These are phyloP conservation scores for Planococcus citri DNA, from an alignment of 1,140 invertebrate species.

Conservation along the genomic window DNA sequence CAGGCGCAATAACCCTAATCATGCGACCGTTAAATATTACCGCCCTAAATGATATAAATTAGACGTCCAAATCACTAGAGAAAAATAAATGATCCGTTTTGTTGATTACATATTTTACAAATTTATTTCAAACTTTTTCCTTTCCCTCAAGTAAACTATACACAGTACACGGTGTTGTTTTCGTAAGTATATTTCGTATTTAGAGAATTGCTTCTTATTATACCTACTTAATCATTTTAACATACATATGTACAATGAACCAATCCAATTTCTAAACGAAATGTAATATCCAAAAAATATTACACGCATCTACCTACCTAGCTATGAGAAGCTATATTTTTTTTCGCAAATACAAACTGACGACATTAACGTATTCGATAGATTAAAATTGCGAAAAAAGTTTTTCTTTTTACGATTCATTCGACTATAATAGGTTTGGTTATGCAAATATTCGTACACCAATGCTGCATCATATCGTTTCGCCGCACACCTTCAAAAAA, in stretches of 20 bases:
- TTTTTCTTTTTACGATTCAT: neutral
- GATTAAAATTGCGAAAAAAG: neutral
- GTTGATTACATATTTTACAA: neutral
- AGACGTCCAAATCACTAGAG: neutral
- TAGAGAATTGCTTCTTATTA: too few species aligned
- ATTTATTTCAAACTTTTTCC: neutral
- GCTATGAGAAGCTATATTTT: neutral
- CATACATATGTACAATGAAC: too few species aligned
- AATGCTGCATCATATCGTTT: neutral
- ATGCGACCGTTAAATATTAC: slow-evolving; percentile 7
- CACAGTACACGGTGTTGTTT: too few species aligned
- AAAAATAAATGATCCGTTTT: slow-evolving; percentile 4
- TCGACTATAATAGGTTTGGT: neutral
- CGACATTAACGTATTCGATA: neutral
- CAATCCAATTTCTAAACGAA: too few species aligned
- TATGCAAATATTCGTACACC: neutral
- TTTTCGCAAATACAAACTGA: neutral
- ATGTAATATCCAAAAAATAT: too few species aligned
- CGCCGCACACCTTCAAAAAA: neutral
- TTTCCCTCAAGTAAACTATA: too few species aligned
- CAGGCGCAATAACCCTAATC: slow-evolving; percentile 1
- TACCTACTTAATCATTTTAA: too few species aligned
- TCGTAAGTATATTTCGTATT: too few species aligned
- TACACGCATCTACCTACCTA: too few species aligned
- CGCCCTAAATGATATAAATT: neutral